These are phyloP conservation scores for Eurosta solidaginis DNA, from an alignment of 1,140 invertebrate species.

Conservation along the genomic window DNA sequence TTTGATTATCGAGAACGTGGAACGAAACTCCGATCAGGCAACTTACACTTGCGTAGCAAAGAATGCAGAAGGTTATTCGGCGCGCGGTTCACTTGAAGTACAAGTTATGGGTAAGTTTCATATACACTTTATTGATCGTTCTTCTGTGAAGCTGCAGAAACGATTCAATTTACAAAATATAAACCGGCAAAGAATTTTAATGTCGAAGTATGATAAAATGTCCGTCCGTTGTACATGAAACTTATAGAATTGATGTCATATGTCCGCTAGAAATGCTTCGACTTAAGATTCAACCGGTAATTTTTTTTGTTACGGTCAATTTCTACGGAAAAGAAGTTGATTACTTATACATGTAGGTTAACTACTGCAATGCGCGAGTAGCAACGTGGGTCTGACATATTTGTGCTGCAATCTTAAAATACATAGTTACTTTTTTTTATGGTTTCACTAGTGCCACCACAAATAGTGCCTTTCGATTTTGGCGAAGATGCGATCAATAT, in stretches of 20 bases:
- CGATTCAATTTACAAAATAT: background rate
- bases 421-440: background rate
- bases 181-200: background rate
- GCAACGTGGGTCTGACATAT: background rate
- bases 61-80: constrained; percentile 87
- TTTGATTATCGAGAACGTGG: constrained; percentile 91
- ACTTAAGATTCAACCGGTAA: background rate
- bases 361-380: background rate
- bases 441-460: constrained; percentile 67
- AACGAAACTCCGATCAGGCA: constrained; percentile 89
- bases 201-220: background rate
- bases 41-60: constrained; percentile 92
- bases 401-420: background rate
- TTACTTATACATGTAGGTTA: no score
- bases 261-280: background rate
- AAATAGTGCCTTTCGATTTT: constrained; percentile 73
- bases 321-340: background rate
- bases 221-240: constrained; percentile 5
- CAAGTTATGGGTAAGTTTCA: constrained; percentile 91
- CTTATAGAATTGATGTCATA: background rate
- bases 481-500: constrained; percentile 73
- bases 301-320: background rate
- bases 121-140: background rate
- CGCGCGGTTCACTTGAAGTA: constrained; percentile 84
- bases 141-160: background rate